Percentiles rank a stretch among this genome's conserved stretches.
Conservation (phyloP, 2,797 vertebrate genomes). For the Spondyliosoma cantharus region DNA sequence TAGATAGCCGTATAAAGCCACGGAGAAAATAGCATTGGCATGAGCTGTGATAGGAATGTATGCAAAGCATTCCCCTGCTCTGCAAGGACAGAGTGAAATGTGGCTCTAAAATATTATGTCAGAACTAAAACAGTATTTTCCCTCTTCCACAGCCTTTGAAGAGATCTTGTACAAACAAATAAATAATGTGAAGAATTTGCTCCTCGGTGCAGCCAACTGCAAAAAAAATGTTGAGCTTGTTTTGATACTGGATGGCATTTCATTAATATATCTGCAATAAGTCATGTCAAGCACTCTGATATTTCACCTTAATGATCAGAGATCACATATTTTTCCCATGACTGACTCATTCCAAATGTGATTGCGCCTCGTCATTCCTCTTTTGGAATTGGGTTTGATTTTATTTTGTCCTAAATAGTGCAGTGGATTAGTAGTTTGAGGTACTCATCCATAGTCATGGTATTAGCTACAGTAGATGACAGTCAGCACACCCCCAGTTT, state of each 20-base stretch:
- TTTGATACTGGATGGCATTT: constrained; percentile 81
- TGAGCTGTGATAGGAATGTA: constrained; percentile 82
- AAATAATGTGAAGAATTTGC: constrained; percentile 83
- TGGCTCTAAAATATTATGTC: constrained; percentile 81
- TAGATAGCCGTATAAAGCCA: constrained; percentile 83
- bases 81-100: constrained; percentile 75
- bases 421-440: no score
- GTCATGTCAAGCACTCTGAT: constrained; percentile 71
- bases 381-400: constrained; percentile 45
- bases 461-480: no score
- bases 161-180: constrained; percentile 81
- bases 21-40: constrained; percentile 76
- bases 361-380: constrained; percentile 49
- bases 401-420: not conserved
- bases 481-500: no score
- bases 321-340: constrained; percentile 57
- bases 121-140: constrained; percentile 75
- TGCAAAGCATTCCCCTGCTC: constrained; percentile 70
- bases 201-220: constrained; percentile 69
- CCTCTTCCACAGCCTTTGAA: constrained; percentile 73
- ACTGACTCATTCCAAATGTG: constrained; percentile 50
- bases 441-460: no score
- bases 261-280: constrained; percentile 76
- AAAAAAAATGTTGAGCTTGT: constrained; percentile 77
- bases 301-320: constrained; percentile 74